A percentile compares a stretch with the other conserved stretches of the same genome.
phyloP scores from a whole-genome alignment of 2,113 vertebrate genomes.

The Anoura caudifer region DNA sequence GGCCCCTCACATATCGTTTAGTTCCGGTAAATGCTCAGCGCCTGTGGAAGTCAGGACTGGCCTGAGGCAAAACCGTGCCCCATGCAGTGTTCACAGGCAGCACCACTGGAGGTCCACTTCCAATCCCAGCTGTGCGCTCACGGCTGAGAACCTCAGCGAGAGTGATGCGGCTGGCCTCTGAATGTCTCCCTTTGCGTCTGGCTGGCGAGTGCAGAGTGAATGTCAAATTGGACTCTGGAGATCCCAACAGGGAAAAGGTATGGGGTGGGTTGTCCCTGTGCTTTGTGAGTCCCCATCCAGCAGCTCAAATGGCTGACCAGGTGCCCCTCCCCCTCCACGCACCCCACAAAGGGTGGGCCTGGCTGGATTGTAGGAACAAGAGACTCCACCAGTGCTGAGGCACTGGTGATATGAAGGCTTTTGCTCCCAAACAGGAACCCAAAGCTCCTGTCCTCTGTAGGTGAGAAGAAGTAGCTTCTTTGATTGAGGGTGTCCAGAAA shows the following conservation, averaged over 20 bases:
- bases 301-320: background rate
- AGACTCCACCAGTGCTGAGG: background rate
- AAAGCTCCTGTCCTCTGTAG: background rate
- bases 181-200: background rate
- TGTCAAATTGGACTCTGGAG: background rate
- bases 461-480: background rate
- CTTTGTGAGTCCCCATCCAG: background rate
- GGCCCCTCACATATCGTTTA: background rate
- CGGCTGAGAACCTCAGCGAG: background rate
- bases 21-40: background rate
- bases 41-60: background rate
- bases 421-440: background rate
- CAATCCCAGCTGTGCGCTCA: background rate
- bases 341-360: background rate
- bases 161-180: background rate
- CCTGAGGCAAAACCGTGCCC: background rate
- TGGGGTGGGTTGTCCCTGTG: too few relatives aligned
- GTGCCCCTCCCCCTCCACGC: too few relatives aligned
- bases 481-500: background rate
- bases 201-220: background rate
- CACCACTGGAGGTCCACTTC: background rate
- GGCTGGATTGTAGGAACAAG: background rate
- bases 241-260: background rate
- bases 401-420: background rate
- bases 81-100: background rate